These are phyloP conservation scores for Teleogryllus occipitalis DNA, from an alignment of 1,140 invertebrate genomes.

Conservation along the genomic window DNA sequence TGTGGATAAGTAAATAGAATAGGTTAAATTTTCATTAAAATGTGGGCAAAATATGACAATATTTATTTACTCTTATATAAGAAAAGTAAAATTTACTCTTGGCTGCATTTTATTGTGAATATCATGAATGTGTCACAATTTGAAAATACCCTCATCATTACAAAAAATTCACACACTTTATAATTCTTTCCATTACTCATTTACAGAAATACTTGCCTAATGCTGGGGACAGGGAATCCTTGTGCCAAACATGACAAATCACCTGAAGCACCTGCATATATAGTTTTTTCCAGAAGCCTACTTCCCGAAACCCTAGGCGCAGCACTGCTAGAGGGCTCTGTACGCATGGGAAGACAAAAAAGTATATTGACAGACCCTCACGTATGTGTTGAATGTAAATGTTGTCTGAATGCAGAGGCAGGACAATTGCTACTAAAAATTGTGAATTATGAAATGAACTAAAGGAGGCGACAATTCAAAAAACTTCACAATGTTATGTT, in stretches of 20 bases:
- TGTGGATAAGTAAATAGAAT: no score
- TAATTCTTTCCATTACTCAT: neutral
- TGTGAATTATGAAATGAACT: neutral
- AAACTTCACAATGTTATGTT: neutral
- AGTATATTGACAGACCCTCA: neutral
- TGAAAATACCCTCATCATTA: no score
- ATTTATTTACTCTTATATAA: no score
- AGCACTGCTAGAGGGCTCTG: constrained; percentile 59
- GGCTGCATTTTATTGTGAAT: no score
- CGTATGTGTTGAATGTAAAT: neutral
- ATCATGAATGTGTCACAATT: no score
- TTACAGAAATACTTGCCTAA: constrained; percentile 24
- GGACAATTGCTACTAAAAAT: neutral
- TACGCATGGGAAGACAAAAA: constrained; percentile 11
- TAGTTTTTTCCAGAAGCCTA: constrained; percentile 41
- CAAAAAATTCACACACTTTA: no score
- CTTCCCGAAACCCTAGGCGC: constrained; percentile 51
- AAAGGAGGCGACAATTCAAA: neutral
- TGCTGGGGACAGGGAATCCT: constrained; percentile 27
- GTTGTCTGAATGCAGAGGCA: neutral
- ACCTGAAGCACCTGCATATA: neutral
- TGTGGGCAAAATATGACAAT: no score
- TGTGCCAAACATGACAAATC: constrained; percentile 36
- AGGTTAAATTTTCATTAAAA: no score
- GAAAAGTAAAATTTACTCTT: no score